phyloP scores from a whole-genome alignment of 2,113 vertebrate genomes.

The Oncorhynchus mykiss region DNA sequence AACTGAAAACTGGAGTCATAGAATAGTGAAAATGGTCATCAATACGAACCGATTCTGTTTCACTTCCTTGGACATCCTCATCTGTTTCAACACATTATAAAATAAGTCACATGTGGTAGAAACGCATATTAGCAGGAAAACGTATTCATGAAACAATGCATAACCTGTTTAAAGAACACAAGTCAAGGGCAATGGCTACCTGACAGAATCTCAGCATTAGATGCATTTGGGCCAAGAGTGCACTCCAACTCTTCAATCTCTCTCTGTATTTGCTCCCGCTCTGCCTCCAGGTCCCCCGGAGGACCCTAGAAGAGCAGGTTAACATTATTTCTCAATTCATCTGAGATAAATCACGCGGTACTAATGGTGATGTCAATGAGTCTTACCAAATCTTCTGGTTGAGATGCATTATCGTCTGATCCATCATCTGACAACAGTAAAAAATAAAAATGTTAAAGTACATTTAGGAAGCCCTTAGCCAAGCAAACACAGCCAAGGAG shows the following conservation, averaged over 20 bases:
- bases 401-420: slow-evolving; percentile 36
- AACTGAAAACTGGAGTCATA: background rate
- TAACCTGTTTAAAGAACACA: background rate
- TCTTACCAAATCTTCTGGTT: slow-evolving; percentile 13
- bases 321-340: slow-evolving; percentile 5
- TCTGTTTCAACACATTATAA: slow-evolving; percentile 32
- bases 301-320: too few relatives aligned
- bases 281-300: slow-evolving; percentile 53
- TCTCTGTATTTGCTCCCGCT: slow-evolving; percentile 70
- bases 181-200: slow-evolving; percentile 14
- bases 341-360: background rate
- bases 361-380: too few relatives aligned
- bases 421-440: slow-evolving; percentile 25
- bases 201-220: background rate
- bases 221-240: slow-evolving; percentile 57
- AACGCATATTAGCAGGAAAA: too few relatives aligned
- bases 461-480: too few relatives aligned
- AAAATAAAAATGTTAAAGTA: background rate
- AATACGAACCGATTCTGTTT: slow-evolving; percentile 42
- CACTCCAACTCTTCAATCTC: slow-evolving; percentile 79
- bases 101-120: background rate
- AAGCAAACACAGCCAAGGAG: too few relatives aligned
- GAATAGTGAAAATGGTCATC: background rate
- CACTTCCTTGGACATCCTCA: slow-evolving; percentile 19
- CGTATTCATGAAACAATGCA: too few relatives aligned